Base-by-base conservation (phyloP, 2,797 vertebrate genomes). In the Diplodus sargus region DNA sequence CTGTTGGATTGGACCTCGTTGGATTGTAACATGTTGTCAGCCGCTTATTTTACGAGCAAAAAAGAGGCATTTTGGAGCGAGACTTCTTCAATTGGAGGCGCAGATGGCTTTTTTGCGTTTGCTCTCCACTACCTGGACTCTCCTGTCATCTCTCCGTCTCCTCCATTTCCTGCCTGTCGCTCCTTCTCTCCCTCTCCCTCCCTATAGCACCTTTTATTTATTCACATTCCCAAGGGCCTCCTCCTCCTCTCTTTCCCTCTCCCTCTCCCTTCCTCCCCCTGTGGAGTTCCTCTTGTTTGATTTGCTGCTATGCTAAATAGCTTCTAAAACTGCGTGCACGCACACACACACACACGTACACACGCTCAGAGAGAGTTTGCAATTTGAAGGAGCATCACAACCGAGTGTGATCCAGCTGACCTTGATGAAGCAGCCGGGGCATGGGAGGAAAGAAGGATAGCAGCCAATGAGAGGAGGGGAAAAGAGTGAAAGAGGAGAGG, bases 351-450 rank as follows among this genome's bases (percentile, higher is more conserved):
- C 42, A 57, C 17, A 57, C 23, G n/a, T 30, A 45, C 28, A 60
- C 22, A 22, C 42, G 62, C 48, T 5, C 4, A 3, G 3, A 65
- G 30, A 12, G 43, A 54, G 54, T 3, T 10, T 39, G 22, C 82
- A 84, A 75, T 86, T 86, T 81, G 52, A 79, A 70, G 48, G 60
- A 68, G 78, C 77, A 70, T 76, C 84, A 70, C 79, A 83, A 83
- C 81, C 85, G 63, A 71, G 62, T 14, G 34, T 54, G 68, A 78
- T 73, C 72, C 65, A 68, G 52, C 66, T 84, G 84, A 90, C 80
- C 89, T 85, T 74, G 78, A 86, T 69, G 70, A 74, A 58, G 70
- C 70, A 79, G 75, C 61, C 67, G 77, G 77, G 75, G 78, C 81
- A 74, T 58, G 53, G 75, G 74, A 43, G 61, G 54, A 77, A 67